Evolutionary conservation across 2,113 vertebrate genomes (phyloP), one percentile per base, ranked within the genome.

Genomic region (Petromus typicus): DNA sequence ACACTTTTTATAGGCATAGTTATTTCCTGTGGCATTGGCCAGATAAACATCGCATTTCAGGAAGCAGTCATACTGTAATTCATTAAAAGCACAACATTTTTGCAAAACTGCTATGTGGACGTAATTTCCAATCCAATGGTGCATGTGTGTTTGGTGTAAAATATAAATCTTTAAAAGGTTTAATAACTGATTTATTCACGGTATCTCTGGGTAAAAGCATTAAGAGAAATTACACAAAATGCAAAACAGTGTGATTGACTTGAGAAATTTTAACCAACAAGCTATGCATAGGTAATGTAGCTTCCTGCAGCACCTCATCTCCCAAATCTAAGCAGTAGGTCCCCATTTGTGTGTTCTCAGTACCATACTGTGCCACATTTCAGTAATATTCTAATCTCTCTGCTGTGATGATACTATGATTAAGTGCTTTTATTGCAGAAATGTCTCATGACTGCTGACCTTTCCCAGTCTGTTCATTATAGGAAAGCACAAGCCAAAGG

Each of bases 241-340:
- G 34, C 37, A 97, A 96, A 95, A 22, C 25, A 54, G 32, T 85
- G 91, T 97, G 95, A 96, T 95, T 89, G 92, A 37, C 94, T 89
- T 81, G 85, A 92, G 66, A 94, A 85, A 93, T 85, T 86, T 95
- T 87, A 67, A 59, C 45, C 34, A 71, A 54, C 4, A 7, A 57
- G 73, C 54, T 89, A 1, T 30, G 13, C 73, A 1, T 54, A 78
- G 86, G 87, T 67, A 59, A 69, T 79, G 56, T 27, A 34, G 64
- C 69, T 84, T 69, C 48, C 79, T 69, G 34, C 5, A 51, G 90
- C 30, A 45, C 75, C 57, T 57, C 66, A 27, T 63, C 43, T 93
- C 48, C 80, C 67, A 95, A 96, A 71, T 27, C 48, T 20, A 79
- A 9, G 67, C 54, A 61, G 69, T 51, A 17, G 45, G 22, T 45